Conservation (phyloP, 2,797 vertebrate species). For the Novumbra hubbsi region DNA sequence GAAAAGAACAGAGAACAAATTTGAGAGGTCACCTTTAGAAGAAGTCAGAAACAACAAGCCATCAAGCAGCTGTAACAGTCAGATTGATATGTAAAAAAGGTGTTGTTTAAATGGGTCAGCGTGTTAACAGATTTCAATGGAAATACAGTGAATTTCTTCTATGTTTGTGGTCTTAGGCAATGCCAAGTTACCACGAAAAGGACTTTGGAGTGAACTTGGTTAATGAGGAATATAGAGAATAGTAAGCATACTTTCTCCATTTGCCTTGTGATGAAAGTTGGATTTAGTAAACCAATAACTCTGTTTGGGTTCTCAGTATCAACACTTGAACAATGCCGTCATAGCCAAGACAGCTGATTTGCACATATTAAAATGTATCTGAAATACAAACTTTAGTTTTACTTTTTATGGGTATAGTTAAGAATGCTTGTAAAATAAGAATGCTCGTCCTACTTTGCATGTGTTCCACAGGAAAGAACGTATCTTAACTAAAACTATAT, state of each 20-base stretch:
- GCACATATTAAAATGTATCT: not conserved
- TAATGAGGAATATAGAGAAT: constrained; percentile 40
- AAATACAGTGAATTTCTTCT: constrained; percentile 26
- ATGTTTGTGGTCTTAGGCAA: no score
- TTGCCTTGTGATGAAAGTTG: not conserved
- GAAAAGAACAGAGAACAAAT: not conserved
- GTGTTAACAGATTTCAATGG: constrained; percentile 23
- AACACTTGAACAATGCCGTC: not conserved
- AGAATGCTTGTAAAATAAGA: not conserved
- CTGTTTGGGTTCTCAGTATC: constrained; percentile 22
- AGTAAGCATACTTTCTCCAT: constrained; percentile 22
- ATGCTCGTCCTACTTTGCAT: not conserved
- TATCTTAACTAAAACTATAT: not conserved
- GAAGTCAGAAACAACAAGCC: not conserved
- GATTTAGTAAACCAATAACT: not conserved
- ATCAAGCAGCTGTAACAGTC: no score
- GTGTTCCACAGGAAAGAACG: not conserved
- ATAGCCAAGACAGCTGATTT: not conserved
- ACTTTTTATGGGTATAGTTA: not conserved
- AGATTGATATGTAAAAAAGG: not conserved
- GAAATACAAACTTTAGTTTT: not conserved
- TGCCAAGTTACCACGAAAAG: no score
- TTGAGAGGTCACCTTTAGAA: not conserved
- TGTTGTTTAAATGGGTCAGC: not conserved
- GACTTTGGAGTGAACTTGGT: constrained; percentile 4